Base-by-base conservation (phyloP, 2,797 vertebrate genomes). In the Helostoma temminkii region DNA sequence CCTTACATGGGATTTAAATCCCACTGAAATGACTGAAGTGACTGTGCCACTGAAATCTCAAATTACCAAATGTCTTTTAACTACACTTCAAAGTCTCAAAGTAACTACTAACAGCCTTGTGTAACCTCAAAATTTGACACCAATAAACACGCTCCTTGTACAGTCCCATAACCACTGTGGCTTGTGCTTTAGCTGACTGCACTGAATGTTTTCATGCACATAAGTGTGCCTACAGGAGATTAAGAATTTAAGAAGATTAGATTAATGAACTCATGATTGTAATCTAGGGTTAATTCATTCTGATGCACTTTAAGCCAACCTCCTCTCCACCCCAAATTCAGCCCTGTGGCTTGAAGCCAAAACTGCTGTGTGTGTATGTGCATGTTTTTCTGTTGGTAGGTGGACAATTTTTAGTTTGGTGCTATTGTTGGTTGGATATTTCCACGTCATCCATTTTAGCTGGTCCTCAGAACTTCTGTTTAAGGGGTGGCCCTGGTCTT, bases 241-340 rank as follows among this genome's bases (percentile, higher is more conserved):
- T 88, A 86, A 39, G 60, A 74, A 78, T 88, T 87, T 87, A 90
- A 89, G 77, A 1, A 82, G 88, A 91, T 88, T 89, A 85, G 80
- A 85, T 86, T 88, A 90, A 91, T 87, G 82, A 91, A 91, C 78
- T 88, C 87, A 89, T 88, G 88, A 88, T 91, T 83, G 80, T 87
- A 90, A 92, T 91, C 85, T 83, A 42, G 74, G 87, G 82, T 87
- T 91, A 88, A 93, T 89, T 89, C 67, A 89, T 90, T 84, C 84
- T 80, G 69, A 72, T 82, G 74, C 67, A 84, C 69, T 86, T 86
- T 82, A 84, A 78, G 80, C 74, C 71, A 59, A 46, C 63, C 47
- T 18, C 41, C 42, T 53, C 59, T 34, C 53, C 26, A 6, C 43
- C 74, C 34, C 61, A 16, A 18, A n/a, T 45, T 32, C 28, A 75